Evolutionary conservation across 2,797 vertebrate species (phyloP), one percentile per base, ranked within the genome.

Genomic region (Anguilla megastoma): DNA sequence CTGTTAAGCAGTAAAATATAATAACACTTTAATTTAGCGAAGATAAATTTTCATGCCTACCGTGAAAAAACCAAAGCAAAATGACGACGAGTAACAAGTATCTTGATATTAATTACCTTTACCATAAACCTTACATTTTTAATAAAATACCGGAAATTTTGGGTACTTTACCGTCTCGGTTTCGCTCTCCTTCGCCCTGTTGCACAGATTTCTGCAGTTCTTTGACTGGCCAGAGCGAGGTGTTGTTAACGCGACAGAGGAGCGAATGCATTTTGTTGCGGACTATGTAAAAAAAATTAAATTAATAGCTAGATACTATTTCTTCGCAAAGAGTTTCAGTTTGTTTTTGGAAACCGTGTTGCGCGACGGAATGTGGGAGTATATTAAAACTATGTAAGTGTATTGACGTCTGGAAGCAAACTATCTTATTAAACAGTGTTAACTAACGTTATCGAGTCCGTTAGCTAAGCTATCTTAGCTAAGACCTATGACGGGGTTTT

Each of bases 221-320:
- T 1, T 6, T 0, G 0, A 0, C 16, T 41, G 71, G 0, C 94
- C 96, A 50, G 90, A 6, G 27, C 0, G 92, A 36, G 94, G 92
- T 94, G 94, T 91, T 91, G 92, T 95, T 95, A 94, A 36, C 89
- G 45, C 93, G 79, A 88, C 18, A 86, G 87, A 56, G 83, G 76
- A 87, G 89, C 88, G 93, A 87, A 91, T 92, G 93, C 89, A 91
- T 95, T 92, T 94, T 93, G 85, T 93, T 91, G 94, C 93, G 92
- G 94, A 94, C 94, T 95, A 94, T 95, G 93, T 95, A 94, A 93
- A 80, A 45, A 33, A 45, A 41, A 41, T 24, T 50, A 48, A 66
- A 27, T 27, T 27, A 24, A 6, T 24, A 50, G 41, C 79, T 82
- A 21, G 30, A 76, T 36, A 45, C 33, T 41, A 79, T 79, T 79